Percentiles rank a stretch among this genome's conserved stretches.
These are phyloP conservation scores for Lamprotornis superbus DNA, from an alignment of 2,113 vertebrate species.

Conservation along the genomic window DNA sequence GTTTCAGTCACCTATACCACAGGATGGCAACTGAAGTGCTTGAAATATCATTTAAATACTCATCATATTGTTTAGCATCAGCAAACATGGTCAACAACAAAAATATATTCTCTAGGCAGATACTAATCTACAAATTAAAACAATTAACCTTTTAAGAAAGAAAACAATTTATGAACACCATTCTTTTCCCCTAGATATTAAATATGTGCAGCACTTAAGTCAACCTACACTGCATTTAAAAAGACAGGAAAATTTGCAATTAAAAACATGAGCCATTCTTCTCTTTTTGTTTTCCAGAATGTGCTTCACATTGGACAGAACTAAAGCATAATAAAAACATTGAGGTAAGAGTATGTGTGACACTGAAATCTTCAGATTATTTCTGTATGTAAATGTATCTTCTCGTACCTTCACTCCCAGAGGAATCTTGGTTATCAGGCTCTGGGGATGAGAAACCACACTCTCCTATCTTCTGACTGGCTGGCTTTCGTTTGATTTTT, in stretches of 20 bases:
- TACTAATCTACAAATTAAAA: not conserved
- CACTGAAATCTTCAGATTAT: not conserved
- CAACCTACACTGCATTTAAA: not conserved
- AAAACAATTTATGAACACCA: not conserved
- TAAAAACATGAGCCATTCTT: not conserved
- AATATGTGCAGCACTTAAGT: not conserved
- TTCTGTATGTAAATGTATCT: not conserved
- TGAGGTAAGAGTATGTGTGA: not conserved
- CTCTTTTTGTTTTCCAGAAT: not conserved
- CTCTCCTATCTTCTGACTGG: slow-evolving; percentile 84
- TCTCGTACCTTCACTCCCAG: slow-evolving; percentile 90
- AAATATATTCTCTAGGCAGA: not conserved
- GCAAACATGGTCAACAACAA: not conserved
- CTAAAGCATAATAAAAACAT: not conserved
- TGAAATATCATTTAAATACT: not conserved
- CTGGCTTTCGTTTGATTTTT: slow-evolving; percentile 89
- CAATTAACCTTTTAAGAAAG: not conserved
- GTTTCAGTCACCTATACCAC: not conserved
- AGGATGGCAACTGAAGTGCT: not conserved
- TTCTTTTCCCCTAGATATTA: not conserved
- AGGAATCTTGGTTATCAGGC: slow-evolving; percentile 93
- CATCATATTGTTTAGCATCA: not conserved
- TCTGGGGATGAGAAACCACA: slow-evolving; percentile 95
- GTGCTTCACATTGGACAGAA: not conserved
- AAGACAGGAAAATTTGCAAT: not conserved